Evolutionary conservation across 2,888 invertebrate genomes (phyloP).

Genomic region (Octonoba sinensis): DNA sequence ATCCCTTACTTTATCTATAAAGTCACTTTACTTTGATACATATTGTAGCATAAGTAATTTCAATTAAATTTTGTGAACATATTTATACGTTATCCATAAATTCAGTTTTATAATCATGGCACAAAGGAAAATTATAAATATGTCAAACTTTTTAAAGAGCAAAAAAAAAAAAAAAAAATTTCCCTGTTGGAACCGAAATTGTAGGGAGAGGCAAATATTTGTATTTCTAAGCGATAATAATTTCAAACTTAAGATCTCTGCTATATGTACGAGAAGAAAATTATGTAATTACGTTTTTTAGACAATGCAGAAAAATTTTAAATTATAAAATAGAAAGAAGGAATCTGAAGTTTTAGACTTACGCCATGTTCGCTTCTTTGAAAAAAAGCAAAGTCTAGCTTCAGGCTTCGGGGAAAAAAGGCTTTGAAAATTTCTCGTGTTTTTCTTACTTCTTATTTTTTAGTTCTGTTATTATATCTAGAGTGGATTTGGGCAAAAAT

Average conservation of each 20-base stretch:
- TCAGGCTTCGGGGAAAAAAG: neutral
- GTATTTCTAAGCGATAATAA: neutral
- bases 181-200: too few relatives aligned
- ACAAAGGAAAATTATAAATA: too few relatives aligned
- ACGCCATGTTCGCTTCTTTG: neutral
- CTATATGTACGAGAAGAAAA: neutral
- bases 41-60: too few relatives aligned
- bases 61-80: too few relatives aligned
- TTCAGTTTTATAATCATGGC: too few relatives aligned
- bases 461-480: constrained; percentile 29
- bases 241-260: neutral
- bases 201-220: too few relatives aligned
- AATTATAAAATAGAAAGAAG: neutral
- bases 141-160: too few relatives aligned
- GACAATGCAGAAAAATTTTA: neutral
- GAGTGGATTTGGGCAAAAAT: constrained; percentile 23
- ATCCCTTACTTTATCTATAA: too few relatives aligned
- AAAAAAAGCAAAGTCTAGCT: neutral
- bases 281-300: neutral
- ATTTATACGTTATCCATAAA: too few relatives aligned
- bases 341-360: constrained; percentile 4
- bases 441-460: constrained; percentile 27
- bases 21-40: too few relatives aligned
- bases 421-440: neutral
- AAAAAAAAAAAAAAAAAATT: too few relatives aligned